These are phyloP conservation scores for Aegotheles bennettii DNA, from an alignment of 2,113 vertebrate genomes.

Conservation along the genomic window DNA sequence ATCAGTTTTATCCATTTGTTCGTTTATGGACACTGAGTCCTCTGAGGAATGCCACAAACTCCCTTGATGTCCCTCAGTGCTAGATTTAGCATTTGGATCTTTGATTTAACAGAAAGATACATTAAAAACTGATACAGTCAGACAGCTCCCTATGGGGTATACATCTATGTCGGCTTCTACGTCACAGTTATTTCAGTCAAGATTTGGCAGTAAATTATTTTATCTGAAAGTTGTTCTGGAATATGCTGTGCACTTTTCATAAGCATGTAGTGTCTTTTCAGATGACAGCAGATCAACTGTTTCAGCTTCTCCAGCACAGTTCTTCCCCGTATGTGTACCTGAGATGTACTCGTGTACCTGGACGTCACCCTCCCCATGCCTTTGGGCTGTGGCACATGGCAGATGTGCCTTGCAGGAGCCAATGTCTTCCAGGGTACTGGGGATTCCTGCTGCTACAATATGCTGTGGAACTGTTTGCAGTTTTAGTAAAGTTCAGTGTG, in stretches of 20 bases:
- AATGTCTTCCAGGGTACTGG: background rate
- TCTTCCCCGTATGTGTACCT: fast-evolving
- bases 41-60: constrained; percentile 73
- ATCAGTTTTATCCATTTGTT: constrained; percentile 68
- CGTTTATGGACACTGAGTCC: constrained; percentile 68
- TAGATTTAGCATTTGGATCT: constrained; percentile 75
- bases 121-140: constrained; percentile 70
- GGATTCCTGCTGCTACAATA: background rate
- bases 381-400: background rate
- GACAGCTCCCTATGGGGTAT: constrained; percentile 68
- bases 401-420: background rate
- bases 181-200: constrained; percentile 59
- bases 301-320: fast-evolving
- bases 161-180: constrained; percentile 68
- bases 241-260: background rate
- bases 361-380: fast-evolving
- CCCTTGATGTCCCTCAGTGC: constrained; percentile 68
- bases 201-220: constrained; percentile 57
- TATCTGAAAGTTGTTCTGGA: background rate
- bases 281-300: background rate
- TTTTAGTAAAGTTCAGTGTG: background rate
- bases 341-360: fast-evolving
- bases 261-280: background rate
- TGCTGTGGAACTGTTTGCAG: background rate
- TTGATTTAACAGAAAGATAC: constrained; percentile 74